phyloP scores from a whole-genome alignment of 2,888 invertebrate species.

The Apodemia mormo region DNA sequence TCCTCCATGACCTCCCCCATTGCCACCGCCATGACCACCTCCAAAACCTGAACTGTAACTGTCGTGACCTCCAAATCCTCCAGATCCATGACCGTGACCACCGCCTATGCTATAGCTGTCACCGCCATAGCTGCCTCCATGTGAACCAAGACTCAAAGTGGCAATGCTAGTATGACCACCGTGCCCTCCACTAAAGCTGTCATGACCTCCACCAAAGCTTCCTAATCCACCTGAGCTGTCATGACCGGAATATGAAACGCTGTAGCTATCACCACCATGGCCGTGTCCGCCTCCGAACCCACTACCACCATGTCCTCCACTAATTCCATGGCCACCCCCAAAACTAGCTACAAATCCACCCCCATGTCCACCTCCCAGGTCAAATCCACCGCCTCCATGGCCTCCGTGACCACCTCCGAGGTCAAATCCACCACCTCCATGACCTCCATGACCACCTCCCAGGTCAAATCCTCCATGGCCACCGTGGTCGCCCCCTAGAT shows the following conservation, averaged over 20 bases:
- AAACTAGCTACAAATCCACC: constrained; percentile 34
- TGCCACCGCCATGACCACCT: constrained; percentile 46
- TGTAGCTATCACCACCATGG: constrained; percentile 38
- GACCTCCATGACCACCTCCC: constrained; percentile 38
- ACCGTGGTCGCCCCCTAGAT: constrained; percentile 42
- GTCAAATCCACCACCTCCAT: constrained; percentile 40
- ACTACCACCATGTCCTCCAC: constrained; percentile 31
- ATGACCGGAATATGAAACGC: constrained; percentile 33
- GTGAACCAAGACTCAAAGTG: constrained; percentile 35
- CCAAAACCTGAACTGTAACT: constrained; percentile 42
- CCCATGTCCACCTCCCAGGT: constrained; percentile 42
- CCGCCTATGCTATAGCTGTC: constrained; percentile 41
- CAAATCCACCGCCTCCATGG: constrained; percentile 43
- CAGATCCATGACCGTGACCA: constrained; percentile 36
- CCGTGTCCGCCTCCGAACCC: constrained; percentile 36
- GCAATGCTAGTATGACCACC: constrained; percentile 29
- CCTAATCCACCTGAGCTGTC: constrained; percentile 35
- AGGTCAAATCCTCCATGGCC: constrained; percentile 34
- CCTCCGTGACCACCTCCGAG: constrained; percentile 40
- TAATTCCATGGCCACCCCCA: constrained; percentile 24
- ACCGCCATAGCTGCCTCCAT: constrained; percentile 28
- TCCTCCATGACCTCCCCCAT: constrained; percentile 46
- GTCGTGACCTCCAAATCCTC: constrained; percentile 31
- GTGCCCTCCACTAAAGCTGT: constrained; percentile 37
- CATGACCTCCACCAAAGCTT: constrained; percentile 27